phyloP scores from a whole-genome alignment of 2,113 vertebrate species.

The Taxidea taxus region DNA sequence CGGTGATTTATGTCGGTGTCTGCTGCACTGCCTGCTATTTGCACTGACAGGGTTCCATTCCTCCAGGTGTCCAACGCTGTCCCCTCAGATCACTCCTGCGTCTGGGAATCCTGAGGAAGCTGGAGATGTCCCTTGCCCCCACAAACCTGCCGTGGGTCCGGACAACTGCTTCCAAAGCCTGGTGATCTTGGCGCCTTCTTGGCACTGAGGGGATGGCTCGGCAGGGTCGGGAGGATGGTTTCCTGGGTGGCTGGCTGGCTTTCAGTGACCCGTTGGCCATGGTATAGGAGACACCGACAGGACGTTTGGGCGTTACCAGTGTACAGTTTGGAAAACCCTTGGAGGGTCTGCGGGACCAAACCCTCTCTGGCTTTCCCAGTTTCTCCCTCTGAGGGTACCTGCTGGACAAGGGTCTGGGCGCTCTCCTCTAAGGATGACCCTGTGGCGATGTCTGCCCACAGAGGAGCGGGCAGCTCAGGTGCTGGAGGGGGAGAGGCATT shows the following conservation, averaged over 20 bases:
- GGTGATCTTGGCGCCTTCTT: not conserved
- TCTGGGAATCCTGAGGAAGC: not conserved
- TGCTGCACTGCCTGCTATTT: not conserved
- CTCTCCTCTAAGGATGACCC: not conserved
- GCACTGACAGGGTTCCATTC: not conserved
- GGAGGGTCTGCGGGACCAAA: slow-evolving; percentile 56
- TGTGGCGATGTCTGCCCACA: accelerated
- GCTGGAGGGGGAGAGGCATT: not conserved
- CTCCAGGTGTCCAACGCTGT: not conserved
- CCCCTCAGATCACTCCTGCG: not conserved
- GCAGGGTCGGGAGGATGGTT: not conserved
- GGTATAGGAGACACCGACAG: not conserved
- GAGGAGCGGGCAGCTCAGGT: no score
- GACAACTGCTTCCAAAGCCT: slow-evolving; percentile 29
- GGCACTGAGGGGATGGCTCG: not conserved
- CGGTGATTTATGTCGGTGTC: slow-evolving; percentile 6
- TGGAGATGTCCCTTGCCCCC: not conserved
- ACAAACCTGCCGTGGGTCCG: not conserved
- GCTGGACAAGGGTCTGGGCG: not conserved
- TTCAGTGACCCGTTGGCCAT: not conserved
- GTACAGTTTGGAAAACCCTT: slow-evolving; percentile 53
- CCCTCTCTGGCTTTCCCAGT: slow-evolving; percentile 56
- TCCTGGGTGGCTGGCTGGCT: not conserved
- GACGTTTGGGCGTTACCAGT: not conserved
- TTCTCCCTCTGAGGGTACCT: not conserved